Conservation (phyloP, 2,113 vertebrate species). For the Rissa tridactyla region DNA sequence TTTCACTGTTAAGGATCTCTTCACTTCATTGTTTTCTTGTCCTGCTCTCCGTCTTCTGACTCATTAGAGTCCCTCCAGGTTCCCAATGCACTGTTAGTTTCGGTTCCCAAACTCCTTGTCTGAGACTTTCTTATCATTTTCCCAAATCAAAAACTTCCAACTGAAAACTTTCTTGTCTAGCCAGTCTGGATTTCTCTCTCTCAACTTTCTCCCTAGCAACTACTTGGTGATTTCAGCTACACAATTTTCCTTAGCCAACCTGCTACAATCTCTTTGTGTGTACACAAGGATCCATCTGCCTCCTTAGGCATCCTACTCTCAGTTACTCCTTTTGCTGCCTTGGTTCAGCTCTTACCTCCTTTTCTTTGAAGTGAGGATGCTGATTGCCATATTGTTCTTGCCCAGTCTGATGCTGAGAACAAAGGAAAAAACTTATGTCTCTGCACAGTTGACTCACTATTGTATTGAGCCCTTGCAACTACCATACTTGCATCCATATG, state of each 20-base stretch:
- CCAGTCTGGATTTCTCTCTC: background rate
- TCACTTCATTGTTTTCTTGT: background rate
- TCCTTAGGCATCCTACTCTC: background rate
- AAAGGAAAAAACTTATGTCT: background rate
- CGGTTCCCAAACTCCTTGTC: background rate
- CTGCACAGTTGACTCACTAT: background rate
- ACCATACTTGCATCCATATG: background rate
- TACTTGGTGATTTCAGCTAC: background rate
- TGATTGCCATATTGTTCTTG: background rate
- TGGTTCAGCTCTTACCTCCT: background rate
- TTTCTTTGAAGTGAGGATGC: background rate
- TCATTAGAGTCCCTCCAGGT: background rate
- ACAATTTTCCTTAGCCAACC: background rate
- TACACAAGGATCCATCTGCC: background rate
- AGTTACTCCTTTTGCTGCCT: background rate
- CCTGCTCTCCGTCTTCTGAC: background rate
- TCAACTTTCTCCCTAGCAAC: background rate
- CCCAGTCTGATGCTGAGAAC: background rate
- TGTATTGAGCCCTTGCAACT: background rate
- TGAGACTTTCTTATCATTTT: background rate
- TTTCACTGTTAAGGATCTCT: background rate
- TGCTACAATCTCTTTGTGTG: background rate
- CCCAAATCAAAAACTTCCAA: background rate
- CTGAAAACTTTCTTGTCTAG: background rate
- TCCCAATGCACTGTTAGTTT: background rate